Conservation (phyloP, 2,113 vertebrate species). For the Dendropsophus ebraccatus region DNA sequence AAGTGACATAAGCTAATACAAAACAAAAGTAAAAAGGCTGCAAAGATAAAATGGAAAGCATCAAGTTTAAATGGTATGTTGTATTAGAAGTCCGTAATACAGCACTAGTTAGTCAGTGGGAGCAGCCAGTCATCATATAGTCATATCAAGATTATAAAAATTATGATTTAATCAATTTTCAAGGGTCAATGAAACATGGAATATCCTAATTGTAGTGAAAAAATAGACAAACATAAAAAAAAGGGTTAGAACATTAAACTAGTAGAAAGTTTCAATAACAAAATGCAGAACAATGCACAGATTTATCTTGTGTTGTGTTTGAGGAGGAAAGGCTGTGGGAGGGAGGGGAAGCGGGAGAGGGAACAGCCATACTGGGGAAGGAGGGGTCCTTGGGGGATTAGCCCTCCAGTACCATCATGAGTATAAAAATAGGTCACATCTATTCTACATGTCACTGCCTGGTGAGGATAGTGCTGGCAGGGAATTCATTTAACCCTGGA, state of each 20-base stretch:
- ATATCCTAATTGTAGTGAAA: not conserved
- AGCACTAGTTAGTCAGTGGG: not conserved
- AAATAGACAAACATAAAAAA: not conserved
- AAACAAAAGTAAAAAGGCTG: no score
- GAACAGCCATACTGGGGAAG: slow-evolving; percentile 54
- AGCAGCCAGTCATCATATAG: no score
- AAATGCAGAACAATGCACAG: slow-evolving; percentile 53
- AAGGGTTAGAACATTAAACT: not conserved
- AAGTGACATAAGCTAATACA: no score
- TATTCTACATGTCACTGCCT: slow-evolving; percentile 58
- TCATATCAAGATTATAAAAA: no score
- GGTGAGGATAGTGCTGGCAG: slow-evolving; percentile 56
- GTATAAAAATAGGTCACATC: slow-evolving; percentile 62
- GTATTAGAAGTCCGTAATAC: not conserved
- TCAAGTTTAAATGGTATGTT: no score
- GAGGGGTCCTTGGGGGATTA: slow-evolving; percentile 57
- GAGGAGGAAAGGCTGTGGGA: slow-evolving; percentile 32
- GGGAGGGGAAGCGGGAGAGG: slow-evolving; percentile 50
- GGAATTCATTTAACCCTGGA: slow-evolving; percentile 56
- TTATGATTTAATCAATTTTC: not conserved
- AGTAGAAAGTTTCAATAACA: slow-evolving; percentile 38
- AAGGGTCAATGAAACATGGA: not conserved
- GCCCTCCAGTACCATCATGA: slow-evolving; percentile 60
- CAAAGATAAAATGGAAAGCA: no score
- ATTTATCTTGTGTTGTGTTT: slow-evolving; percentile 52